Conservation (phyloP, 1,140 invertebrate species). For the Pseudomyrmex sp. region DNA sequence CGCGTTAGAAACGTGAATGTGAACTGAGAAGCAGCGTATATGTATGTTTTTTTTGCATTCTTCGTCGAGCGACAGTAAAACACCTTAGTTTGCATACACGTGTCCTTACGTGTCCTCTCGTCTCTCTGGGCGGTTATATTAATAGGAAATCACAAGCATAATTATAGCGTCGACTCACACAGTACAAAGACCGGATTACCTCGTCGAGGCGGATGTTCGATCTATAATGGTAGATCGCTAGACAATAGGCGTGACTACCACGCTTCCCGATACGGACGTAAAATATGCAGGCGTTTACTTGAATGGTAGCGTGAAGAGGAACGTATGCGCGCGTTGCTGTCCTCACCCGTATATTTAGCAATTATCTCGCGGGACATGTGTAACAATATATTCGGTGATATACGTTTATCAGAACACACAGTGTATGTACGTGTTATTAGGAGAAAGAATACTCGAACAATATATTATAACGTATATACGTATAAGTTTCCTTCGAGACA, state of each 20-base stretch:
- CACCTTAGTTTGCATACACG: conserved; percentile 5
- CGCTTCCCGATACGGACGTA: conserved; percentile 32
- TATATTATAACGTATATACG: conserved; percentile 15
- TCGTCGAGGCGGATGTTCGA: conserved; percentile 41
- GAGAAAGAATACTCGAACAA: too few relatives aligned
- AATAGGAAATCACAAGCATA: conserved; percentile 11
- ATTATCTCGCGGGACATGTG: too few relatives aligned
- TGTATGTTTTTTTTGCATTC: not conserved
- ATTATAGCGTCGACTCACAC: conserved; percentile 33
- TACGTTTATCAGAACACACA: too few relatives aligned
- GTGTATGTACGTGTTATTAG: too few relatives aligned
- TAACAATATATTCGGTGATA: too few relatives aligned
- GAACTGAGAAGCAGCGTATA: too few relatives aligned
- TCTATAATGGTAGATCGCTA: conserved; percentile 58
- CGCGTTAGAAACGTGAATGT: too few relatives aligned
- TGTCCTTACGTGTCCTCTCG: not conserved
- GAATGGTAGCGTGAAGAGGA: conserved; percentile 12
- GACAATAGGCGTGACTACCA: conserved; percentile 61
- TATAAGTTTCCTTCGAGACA: not conserved
- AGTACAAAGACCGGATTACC: conserved; percentile 58
- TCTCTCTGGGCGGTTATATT: not conserved
- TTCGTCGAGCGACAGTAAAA: not conserved
- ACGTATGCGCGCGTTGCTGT: not conserved
- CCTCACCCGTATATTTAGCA: too few relatives aligned
- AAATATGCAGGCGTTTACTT: conserved; percentile 50